These are phyloP conservation scores for Thaumetopoea pityocampa DNA, from an alignment of 1,140 invertebrate species.

Conservation along the genomic window DNA sequence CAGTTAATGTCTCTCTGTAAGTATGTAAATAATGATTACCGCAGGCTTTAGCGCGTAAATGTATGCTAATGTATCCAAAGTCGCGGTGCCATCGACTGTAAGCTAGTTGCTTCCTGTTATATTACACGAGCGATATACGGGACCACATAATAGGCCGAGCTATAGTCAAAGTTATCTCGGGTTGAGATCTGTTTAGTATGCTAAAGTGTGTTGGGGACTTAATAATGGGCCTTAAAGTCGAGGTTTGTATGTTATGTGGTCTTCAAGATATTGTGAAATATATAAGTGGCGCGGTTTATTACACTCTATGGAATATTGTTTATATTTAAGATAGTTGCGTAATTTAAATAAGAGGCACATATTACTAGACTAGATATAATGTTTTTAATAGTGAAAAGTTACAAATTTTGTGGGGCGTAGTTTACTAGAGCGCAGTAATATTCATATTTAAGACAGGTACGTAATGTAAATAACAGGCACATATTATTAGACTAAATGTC, in stretches of 20 bases:
- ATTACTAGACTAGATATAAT: too few relatives aligned
- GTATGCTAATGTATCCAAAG: slow-evolving; percentile 34
- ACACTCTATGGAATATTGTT: too few relatives aligned
- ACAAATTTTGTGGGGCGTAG: too few relatives aligned
- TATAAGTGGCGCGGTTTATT: too few relatives aligned
- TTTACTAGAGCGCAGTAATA: too few relatives aligned
- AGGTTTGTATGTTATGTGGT: background rate
- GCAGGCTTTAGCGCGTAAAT: slow-evolving; percentile 18
- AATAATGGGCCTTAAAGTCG: slow-evolving; percentile 12
- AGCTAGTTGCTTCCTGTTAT: slow-evolving; percentile 15
- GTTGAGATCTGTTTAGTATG: slow-evolving; percentile 15
- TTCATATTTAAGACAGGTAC: too few relatives aligned
- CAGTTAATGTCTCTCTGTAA: slow-evolving; percentile 13
- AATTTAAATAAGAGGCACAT: too few relatives aligned
- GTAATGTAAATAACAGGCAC: too few relatives aligned
- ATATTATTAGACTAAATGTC: too few relatives aligned
- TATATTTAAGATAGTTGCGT: too few relatives aligned
- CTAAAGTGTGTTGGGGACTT: slow-evolving; percentile 6
- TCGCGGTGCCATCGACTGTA: slow-evolving; percentile 15
- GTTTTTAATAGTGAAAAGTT: too few relatives aligned
- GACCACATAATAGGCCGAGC: slow-evolving; percentile 12
- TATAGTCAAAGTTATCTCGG: slow-evolving; percentile 11
- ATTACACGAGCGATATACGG: slow-evolving; percentile 14
- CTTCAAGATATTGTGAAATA: slow-evolving; percentile 7
- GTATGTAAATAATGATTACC: slow-evolving; percentile 35